Evolutionary conservation across 1,140 invertebrate species (phyloP).

Genomic region (Euborellia annulipes): DNA sequence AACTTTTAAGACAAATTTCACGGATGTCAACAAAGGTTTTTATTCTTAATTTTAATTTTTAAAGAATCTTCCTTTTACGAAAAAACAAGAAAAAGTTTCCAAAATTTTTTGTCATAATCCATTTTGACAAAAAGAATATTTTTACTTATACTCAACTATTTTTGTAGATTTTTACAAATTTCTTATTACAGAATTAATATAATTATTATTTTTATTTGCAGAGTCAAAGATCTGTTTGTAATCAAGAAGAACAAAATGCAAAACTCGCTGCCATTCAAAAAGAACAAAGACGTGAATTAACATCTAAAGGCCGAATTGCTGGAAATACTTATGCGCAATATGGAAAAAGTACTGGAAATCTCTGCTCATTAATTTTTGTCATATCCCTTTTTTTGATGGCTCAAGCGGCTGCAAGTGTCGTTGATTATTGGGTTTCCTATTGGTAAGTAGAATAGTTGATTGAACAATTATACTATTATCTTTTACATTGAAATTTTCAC

Average conservation of each 20-base stretch:
- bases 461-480: too few relatives aligned
- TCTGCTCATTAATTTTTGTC: slow-evolving; percentile 36
- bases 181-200: too few relatives aligned
- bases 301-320: too few relatives aligned
- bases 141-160: too few relatives aligned
- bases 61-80: slow-evolving; percentile 22
- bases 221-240: slow-evolving; percentile 26
- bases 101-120: too few relatives aligned
- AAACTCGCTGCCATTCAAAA: not conserved
- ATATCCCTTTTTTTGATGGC: slow-evolving; percentile 42
- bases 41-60: slow-evolving; percentile 20
- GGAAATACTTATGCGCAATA: too few relatives aligned
- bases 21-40: slow-evolving; percentile 19
- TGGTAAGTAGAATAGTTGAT: slow-evolving; percentile 32
- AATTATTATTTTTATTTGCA: slow-evolving; percentile 23
- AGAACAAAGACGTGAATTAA: too few relatives aligned
- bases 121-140: too few relatives aligned
- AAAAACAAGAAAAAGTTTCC: too few relatives aligned
- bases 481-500: too few relatives aligned
- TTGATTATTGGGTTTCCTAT: slow-evolving; percentile 65
- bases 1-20: slow-evolving; percentile 15
- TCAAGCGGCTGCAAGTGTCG: slow-evolving; percentile 48
- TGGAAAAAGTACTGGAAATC: slow-evolving; percentile 26
- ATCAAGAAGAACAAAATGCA: slow-evolving; percentile 28
- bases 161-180: too few relatives aligned